phyloP scores from a whole-genome alignment of 2,888 invertebrate species.

The Ectobius pallidus region DNA sequence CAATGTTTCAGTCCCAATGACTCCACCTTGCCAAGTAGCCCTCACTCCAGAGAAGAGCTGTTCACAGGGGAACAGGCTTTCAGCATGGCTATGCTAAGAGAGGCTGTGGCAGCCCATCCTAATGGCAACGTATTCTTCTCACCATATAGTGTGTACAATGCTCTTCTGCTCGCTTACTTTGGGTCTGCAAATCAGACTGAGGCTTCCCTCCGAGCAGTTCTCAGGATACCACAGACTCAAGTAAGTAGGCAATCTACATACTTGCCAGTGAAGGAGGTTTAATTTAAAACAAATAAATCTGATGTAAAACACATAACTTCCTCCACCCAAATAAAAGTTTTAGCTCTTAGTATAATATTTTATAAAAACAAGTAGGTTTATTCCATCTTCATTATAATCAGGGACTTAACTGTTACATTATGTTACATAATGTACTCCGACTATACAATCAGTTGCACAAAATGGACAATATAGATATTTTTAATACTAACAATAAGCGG shows the following conservation, averaged over 20 bases:
- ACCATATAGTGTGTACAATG: slow-evolving; percentile 84
- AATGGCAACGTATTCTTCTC: slow-evolving; percentile 85
- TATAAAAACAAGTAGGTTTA: no score
- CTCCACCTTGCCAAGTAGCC: slow-evolving; percentile 47
- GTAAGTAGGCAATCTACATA: not conserved
- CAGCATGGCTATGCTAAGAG: slow-evolving; percentile 71
- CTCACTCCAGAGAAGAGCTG: slow-evolving; percentile 46
- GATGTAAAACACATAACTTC: no score
- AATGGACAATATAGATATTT: no score
- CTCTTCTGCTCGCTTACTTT: slow-evolving; percentile 79
- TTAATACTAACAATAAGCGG: no score
- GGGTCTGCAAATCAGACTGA: slow-evolving; percentile 76
- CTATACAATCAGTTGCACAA: no score
- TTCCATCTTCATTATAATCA: no score
- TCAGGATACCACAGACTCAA: slow-evolving; percentile 60
- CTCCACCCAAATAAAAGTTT: no score
- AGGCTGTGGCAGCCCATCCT: slow-evolving; percentile 67
- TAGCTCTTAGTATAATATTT: no score
- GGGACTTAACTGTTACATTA: no score
- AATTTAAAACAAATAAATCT: no score
- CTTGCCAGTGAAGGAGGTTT: no score
- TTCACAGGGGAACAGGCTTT: slow-evolving; percentile 66
- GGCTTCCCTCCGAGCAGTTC: slow-evolving; percentile 63
- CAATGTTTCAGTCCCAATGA: slow-evolving; percentile 61
- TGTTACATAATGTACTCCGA: no score